Base-by-base conservation (phyloP, 2,888 invertebrate species). In the Drosophila koepferae region DNA sequence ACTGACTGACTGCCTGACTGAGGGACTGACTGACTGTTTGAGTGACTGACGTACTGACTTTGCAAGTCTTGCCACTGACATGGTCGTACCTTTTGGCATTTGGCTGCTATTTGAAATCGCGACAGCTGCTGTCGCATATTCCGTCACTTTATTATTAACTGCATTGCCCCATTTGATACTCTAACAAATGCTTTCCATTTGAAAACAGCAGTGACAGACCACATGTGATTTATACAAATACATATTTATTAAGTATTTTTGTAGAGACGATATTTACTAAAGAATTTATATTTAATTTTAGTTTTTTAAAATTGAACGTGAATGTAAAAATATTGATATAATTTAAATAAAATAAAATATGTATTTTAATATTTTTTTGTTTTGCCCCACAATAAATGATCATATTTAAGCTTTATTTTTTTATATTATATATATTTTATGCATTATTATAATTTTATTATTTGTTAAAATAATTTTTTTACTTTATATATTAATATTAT, bases 41-140 rank as follows among this genome's bases (percentile, higher is more conserved):
- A 51, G 34, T 34, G 51, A 51, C 51, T 36, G 51, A 51, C 34
- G 36, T 34, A 20, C 51, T 31, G 62, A 54, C 34, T 49, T 49
- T 44, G 44, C 43, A 31, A 58, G 67, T 36, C 36, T 41, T 79
- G 76, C 48, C 62, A 46, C 54, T 81, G 72, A 82, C 74, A 75
- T 67, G 75, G 62, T 59, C 63, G 72, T 75, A 77, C 77, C 88
- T 84, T 85, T 87, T 85, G 82, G 77, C 82, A 85, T 84, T 84
- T 85, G 86, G 73, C 64, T 87, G 86, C 83, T 77, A 69, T 78
- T 86, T 69, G 74, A 63, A 77, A 77, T 54, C 58, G 76, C 86
- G 89, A 85, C 85, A 85, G 89, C 81, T 86, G 89, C 86, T 86
- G 86, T 86, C 89, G 84, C 81, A 74, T 71, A 72, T 86, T 81